Evolutionary conservation across 2,797 vertebrate genomes (phyloP), one percentile per base, ranked within the genome.

Genomic region (Coilia nasus): DNA sequence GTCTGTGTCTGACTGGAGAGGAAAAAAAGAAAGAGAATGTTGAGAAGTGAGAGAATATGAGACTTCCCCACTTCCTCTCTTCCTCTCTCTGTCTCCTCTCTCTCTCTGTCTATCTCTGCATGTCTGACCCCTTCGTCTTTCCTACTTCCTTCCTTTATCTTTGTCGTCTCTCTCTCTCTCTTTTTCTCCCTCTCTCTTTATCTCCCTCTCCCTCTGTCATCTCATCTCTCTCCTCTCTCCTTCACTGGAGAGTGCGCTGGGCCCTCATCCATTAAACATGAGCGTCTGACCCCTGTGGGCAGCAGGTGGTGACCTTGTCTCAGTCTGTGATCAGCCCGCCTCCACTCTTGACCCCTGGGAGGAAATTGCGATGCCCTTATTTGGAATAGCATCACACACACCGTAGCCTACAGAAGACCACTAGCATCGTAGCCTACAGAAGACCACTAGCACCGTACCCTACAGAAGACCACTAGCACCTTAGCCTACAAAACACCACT

Each of bases 211-310:
- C 3, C 62, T 41, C 28, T 71, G 46, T 47, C 46, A n/a, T n/a
- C 9, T 64, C 60, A 64, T 23, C 62, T 28, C 11, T 14, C 9
- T 25, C 62, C 3, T 64, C 62, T 12, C 31, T 75, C 28, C 31
- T 41, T 14, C 14, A 35, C 67, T 31, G 67, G 67, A 35, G 67
- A 15, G 28, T 15, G 3, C 19, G 15, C 67, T 47, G 3, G 31
- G 15, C 67, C 14, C 31, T 75, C 31, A 28, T 75, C 67, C 67
- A 75, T 75, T 75, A 75, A 17, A 75, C 67, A 75, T 75, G 28
- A 75, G 67, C 31, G 10, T 75, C 67, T 75, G 31, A 75, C 67
- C 67, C 15, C 31, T 47, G 4, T 4, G 46, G 10, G 46, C 10
- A 35, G 31, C 14, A 35, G 67, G 67, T 41, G 10, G 67, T 12